These are phyloP conservation scores for Melanophora roralis DNA, from an alignment of 2,888 invertebrate genomes.

Conservation along the genomic window DNA sequence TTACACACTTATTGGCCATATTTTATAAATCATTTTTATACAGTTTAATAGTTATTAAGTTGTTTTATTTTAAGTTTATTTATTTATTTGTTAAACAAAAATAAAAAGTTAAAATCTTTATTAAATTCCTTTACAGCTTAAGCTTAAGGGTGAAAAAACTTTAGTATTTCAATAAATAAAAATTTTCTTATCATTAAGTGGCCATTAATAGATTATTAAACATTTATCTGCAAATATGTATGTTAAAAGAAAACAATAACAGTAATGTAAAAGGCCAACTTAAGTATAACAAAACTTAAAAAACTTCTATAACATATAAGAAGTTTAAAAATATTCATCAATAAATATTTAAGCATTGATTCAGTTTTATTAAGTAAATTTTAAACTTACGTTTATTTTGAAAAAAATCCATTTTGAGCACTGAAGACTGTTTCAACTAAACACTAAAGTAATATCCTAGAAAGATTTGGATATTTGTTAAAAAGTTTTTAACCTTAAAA, in stretches of 20 bases:
- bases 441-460: too few relatives aligned
- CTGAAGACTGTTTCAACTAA: neutral
- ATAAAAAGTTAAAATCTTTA: constrained; percentile 28
- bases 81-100: constrained; percentile 21
- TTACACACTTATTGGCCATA: neutral
- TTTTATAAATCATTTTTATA: constrained; percentile 41
- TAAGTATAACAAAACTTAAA: too few relatives aligned
- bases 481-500: too few relatives aligned
- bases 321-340: neutral
- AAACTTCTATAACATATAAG: too few relatives aligned
- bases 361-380: too few relatives aligned
- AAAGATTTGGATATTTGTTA: too few relatives aligned
- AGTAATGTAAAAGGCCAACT: too few relatives aligned
- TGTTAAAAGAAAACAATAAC: neutral
- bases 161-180: neutral
- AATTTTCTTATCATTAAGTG: constrained; percentile 19
- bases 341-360: neutral
- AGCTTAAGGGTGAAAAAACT: constrained; percentile 25
- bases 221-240: neutral
- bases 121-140: constrained; percentile 35
- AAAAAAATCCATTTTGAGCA: neutral
- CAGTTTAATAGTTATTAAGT: constrained; percentile 39
- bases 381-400: neutral
- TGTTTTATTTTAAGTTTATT: constrained; percentile 27
- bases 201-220: constrained; percentile 48